Evolutionary conservation across 1,140 invertebrate genomes (phyloP).

Genomic region (Drosophila dunni): DNA sequence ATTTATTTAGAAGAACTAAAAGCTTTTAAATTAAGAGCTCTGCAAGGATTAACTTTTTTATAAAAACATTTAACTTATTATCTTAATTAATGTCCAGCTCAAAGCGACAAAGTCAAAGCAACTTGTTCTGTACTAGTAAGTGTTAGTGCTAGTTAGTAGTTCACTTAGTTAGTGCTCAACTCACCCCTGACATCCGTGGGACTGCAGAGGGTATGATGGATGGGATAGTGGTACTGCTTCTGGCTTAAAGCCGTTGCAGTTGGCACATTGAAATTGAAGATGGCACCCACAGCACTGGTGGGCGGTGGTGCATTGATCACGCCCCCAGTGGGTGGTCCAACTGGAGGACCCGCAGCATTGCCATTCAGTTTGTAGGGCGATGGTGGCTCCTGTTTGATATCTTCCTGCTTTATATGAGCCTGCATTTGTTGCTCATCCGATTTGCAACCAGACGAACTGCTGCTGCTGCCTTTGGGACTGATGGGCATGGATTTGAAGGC

Average conservation of each 20-base stretch:
- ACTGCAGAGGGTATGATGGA: conserved; percentile 71
- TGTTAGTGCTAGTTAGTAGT: not conserved
- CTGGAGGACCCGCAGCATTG: conserved; percentile 5
- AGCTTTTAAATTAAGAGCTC: no score
- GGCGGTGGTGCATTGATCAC: conserved; percentile 60
- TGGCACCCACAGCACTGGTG: conserved; percentile 58
- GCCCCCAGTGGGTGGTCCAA: conserved; percentile 23
- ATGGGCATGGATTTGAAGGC: conserved; percentile 94
- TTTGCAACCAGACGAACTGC: conserved; percentile 46
- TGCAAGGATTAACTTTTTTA: no score
- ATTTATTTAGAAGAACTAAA: no score
- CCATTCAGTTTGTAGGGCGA: conserved; percentile 80
- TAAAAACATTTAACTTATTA: not conserved
- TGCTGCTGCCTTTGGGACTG: conserved; percentile 77
- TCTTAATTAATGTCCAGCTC: conserved; percentile 1
- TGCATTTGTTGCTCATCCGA: conserved; percentile 62
- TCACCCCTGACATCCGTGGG: conserved; percentile 77
- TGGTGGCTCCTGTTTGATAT: conserved; percentile 81
- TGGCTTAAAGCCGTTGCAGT: conserved; percentile 68
- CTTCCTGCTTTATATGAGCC: conserved; percentile 76
- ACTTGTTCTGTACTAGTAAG: not conserved
- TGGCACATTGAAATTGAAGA: conserved; percentile 84
- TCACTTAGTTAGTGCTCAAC: conserved; percentile 5
- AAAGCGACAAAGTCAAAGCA: conserved; percentile 1
- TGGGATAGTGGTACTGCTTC: conserved; percentile 72